Conservation (phyloP, 2,113 vertebrate species). For the Amia ocellicauda region DNA sequence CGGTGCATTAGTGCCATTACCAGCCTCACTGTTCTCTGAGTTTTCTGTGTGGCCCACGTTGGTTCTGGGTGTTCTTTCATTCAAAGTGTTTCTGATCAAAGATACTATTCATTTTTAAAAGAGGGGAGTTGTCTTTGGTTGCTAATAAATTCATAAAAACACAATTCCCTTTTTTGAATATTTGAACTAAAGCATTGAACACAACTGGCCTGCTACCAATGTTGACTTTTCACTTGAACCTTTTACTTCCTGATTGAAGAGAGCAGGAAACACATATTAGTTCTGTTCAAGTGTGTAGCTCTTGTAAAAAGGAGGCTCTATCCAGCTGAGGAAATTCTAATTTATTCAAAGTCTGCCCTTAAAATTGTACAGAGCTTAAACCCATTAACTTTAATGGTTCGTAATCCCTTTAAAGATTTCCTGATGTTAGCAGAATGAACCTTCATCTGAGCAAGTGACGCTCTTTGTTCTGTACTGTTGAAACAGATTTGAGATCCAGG, state of each 20-base stretch:
- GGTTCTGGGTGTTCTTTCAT: not conserved
- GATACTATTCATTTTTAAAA: too few relatives aligned
- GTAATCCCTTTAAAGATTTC: conserved; percentile 20
- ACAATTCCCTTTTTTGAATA: too few relatives aligned
- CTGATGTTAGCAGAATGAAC: conserved; percentile 19
- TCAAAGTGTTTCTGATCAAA: not conserved
- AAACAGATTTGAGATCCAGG: conserved; percentile 2
- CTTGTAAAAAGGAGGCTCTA: not conserved
- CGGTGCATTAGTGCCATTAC: too few relatives aligned
- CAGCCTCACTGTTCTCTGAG: too few relatives aligned
- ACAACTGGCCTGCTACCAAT: too few relatives aligned
- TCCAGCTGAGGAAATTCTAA: not conserved
- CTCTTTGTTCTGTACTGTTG: conserved; percentile 9
- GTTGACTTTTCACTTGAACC: too few relatives aligned
- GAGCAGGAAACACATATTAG: not conserved
- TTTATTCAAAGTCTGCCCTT: conserved; percentile 6
- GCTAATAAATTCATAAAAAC: too few relatives aligned
- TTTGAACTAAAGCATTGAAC: too few relatives aligned
- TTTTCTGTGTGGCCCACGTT: too few relatives aligned
- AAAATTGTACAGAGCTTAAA: conserved; percentile 1
- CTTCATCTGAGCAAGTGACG: conserved; percentile 5
- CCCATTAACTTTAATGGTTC: conserved; percentile 19
- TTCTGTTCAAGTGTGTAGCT: not conserved
- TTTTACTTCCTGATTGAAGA: too few relatives aligned
- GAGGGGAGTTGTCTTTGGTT: too few relatives aligned